Conservation (phyloP, 1,140 invertebrate genomes). For the Heliothis virescens region DNA sequence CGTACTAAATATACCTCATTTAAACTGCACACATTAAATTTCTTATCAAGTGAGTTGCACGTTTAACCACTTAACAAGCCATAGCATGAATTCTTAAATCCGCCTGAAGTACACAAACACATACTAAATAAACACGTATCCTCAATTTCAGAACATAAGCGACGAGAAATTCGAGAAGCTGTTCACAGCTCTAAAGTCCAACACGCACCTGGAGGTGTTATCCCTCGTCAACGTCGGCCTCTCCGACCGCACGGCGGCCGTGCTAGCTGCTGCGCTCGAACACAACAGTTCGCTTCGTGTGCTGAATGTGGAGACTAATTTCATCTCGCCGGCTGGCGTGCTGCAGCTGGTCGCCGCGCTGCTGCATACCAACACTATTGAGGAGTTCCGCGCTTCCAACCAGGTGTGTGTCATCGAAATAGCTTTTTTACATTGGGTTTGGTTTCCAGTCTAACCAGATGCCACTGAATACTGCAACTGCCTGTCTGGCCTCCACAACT, state of each 20-base stretch:
- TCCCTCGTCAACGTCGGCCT: conserved; percentile 97
- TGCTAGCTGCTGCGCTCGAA: conserved; percentile 94
- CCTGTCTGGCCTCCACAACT: too few relatives aligned
- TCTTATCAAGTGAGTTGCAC: too few relatives aligned
- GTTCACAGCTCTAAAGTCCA: conserved; percentile 95
- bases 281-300: conserved; percentile 95
- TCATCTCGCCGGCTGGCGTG: conserved; percentile 94
- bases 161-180: conserved; percentile 97
- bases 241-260: conserved; percentile 94
- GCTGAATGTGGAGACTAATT: conserved; percentile 98
- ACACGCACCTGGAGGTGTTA: conserved; percentile 96
- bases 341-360: conserved; percentile 94
- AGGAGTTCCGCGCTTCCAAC: conserved; percentile 98
- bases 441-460: too few relatives aligned
- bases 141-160: conserved; percentile 94
- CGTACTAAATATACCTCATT: too few relatives aligned
- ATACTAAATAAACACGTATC: neutral
- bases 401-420: conserved; percentile 94
- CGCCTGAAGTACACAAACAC: too few relatives aligned
- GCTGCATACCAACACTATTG: conserved; percentile 93
- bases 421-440: too few relatives aligned
- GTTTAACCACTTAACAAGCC: too few relatives aligned
- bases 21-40: too few relatives aligned
- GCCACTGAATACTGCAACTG: too few relatives aligned
- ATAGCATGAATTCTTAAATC: too few relatives aligned